Percentiles rank a stretch among this genome's conserved stretches.
Evolutionary conservation across 1,140 invertebrate genomes (phyloP).

Genomic region (Chlorops oryzae): DNA sequence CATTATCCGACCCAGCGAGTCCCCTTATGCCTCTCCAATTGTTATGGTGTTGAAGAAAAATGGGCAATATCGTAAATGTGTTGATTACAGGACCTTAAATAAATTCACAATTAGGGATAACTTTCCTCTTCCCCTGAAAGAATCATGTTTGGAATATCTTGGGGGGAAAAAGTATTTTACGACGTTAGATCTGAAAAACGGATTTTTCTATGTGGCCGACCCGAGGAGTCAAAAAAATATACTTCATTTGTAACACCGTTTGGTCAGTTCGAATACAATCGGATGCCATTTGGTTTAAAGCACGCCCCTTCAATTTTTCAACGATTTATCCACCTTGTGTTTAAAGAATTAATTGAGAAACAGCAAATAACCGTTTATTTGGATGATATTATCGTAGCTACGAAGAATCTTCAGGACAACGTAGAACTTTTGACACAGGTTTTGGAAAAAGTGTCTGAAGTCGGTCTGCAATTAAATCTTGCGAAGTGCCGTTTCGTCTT

Average conservation of each 20-base stretch:
- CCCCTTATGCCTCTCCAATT: constrained; percentile 28
- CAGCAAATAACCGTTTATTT: constrained; percentile 12
- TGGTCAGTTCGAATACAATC: constrained; percentile 26
- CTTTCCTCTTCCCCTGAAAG: constrained; percentile 36
- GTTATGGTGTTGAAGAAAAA: constrained; percentile 29
- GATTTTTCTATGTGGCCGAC: constrained; percentile 36
- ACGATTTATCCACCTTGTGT: constrained; percentile 38
- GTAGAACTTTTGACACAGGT: constrained; percentile 20
- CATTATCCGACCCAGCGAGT: constrained; percentile 25
- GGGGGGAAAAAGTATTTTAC: constrained; percentile 23
- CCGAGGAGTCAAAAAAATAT: constrained; percentile 20
- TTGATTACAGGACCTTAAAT: constrained; percentile 28
- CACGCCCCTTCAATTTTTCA: constrained; percentile 40
- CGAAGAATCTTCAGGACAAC: constrained; percentile 3
- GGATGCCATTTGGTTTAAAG: constrained; percentile 25
- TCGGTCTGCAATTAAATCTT: constrained; percentile 40
- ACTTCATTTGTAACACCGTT: constrained; percentile 35
- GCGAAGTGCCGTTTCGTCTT: constrained; percentile 40
- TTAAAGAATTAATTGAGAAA: constrained; percentile 23
- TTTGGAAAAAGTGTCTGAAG: constrained; percentile 23
- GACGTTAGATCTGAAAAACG: constrained; percentile 44
- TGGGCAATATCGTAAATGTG: constrained; percentile 20
- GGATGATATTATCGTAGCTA: constrained; percentile 14
- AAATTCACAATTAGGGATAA: constrained; percentile 19
- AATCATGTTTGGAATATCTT: constrained; percentile 30